A percentile compares a stretch with the other conserved stretches of the same genome.
Evolutionary conservation across 2,888 invertebrate species (phyloP).

Genomic region (Ormyrus nitidulus): DNA sequence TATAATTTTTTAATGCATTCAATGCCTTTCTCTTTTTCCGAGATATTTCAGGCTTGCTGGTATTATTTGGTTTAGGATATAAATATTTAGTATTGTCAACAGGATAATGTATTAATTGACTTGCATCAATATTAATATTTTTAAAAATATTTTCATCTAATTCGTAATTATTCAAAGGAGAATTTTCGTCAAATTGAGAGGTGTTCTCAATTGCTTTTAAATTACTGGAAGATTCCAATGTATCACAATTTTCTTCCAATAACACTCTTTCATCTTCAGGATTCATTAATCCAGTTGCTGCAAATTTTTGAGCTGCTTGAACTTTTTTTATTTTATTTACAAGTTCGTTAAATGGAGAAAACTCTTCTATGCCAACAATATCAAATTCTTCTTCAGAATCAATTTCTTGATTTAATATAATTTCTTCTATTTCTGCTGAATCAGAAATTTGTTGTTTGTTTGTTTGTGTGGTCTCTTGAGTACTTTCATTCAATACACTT

Average conservation of each 20-base stretch:
- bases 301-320: slow-evolving; percentile 8
- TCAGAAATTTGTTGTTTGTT: background rate
- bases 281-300: background rate
- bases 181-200: background rate
- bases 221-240: background rate
- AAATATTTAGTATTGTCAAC: background rate
- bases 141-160: slow-evolving; percentile 17
- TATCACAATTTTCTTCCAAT: background rate
- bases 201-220: background rate
- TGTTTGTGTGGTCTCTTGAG: too few species aligned
- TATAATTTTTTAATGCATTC: slow-evolving; percentile 22
- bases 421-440: background rate
- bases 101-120: background rate
- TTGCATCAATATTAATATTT: slow-evolving; percentile 11
- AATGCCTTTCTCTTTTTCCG: slow-evolving; percentile 6
- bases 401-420: background rate
- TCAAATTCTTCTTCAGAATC: slow-evolving; percentile 46
- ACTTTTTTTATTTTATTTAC: slow-evolving; percentile 9
- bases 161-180: background rate
- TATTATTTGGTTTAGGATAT: background rate
- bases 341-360: slow-evolving; percentile 3
- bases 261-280: background rate
- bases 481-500: background rate
- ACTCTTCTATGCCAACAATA: slow-evolving; percentile 41
- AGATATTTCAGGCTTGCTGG: slow-evolving; percentile 1